A percentile compares a stretch with the other conserved stretches of the same genome.
Conservation (phyloP, 2,888 invertebrate species). For the Amorpha juglandis region DNA sequence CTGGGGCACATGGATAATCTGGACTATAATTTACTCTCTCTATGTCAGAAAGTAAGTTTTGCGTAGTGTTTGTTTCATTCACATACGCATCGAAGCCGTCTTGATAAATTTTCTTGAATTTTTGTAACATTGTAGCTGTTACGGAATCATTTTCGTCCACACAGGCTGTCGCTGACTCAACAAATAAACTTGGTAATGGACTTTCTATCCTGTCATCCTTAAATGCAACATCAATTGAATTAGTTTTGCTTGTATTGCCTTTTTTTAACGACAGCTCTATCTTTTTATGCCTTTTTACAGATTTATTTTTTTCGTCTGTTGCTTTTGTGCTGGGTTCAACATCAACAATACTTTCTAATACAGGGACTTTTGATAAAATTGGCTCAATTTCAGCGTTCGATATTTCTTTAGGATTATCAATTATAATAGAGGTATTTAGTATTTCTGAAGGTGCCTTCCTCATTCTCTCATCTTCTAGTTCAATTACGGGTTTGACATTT, state of each 20-base stretch:
- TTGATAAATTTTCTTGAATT: constrained; percentile 55
- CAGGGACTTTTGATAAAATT: constrained; percentile 39
- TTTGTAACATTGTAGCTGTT: constrained; percentile 52
- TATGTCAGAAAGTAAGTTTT: constrained; percentile 56
- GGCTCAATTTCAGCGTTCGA: constrained; percentile 43
- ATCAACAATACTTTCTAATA: constrained; percentile 57
- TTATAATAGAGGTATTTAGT: constrained; percentile 58
- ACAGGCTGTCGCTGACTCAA: constrained; percentile 51
- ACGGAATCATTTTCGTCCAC: constrained; percentile 51
- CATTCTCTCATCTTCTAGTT: constrained; percentile 65
- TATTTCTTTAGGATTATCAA: constrained; percentile 37
- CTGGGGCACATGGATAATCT: constrained; percentile 31
- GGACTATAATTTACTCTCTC: constrained; percentile 38
- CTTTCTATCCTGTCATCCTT: constrained; percentile 57
- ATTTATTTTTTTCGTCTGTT: constrained; percentile 34
- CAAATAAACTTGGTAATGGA: constrained; percentile 65
- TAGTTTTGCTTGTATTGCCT: constrained; percentile 1
- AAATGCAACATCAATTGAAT: neutral
- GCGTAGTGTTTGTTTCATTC: constrained; percentile 56
- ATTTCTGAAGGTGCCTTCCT: constrained; percentile 49
- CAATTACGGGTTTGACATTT: constrained; percentile 33
- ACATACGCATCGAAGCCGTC: constrained; percentile 44
- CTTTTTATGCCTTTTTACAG: constrained; percentile 37
- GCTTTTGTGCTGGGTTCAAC: constrained; percentile 37
- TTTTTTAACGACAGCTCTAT: constrained; percentile 28